Evolutionary conservation across 2,888 invertebrate species (phyloP), one percentile per base, ranked within the genome.

Genomic region (Agrochola macilenta): DNA sequence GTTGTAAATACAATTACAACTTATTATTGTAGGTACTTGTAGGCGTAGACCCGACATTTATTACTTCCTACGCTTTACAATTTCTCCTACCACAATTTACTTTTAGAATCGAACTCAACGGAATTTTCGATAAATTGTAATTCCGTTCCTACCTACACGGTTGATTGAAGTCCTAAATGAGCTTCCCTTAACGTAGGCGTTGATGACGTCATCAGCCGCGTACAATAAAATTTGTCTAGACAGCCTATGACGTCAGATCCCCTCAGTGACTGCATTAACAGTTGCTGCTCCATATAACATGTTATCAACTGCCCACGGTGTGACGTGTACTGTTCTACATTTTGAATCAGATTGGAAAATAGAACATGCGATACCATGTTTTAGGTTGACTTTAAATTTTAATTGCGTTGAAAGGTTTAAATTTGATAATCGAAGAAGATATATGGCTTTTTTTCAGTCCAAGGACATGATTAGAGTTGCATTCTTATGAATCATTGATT

Each of bases 171-270:
- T 82, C 35, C 58, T 39, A 60, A 76, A 58, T 54, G 52, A 76
- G 75, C 61, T 74, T 76, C 64, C 66, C 74, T 49, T 43, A 30
- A 65, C 71, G 78, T 70, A 64, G 77, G 87, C 78, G 90, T 90
- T 90, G 87, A 79, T 93, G 93, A 95, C 94, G 94, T 94, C 92
- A 93, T 69, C 23, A 79, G 20, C 49, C 74, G 87, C 75, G 70
- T 78, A 73, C 66, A 87, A 90, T 91, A 88, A 92, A 93, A 87
- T 85, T 89, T 75, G 95, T 95, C 95, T 95, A 95, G 95, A 95
- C 95, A 77, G 81, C 81, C 79, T 79, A 82, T 91, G 91, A 89
- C 91, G 90, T 89, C 90, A 91, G 54, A n/a, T 35, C 2, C 52
- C 60, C 8, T 3, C 68, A 76, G 78, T 81, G 84, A 81, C 76